phyloP scores from a whole-genome alignment of 2,113 vertebrate genomes.

The Ranitomeya variabilis region DNA sequence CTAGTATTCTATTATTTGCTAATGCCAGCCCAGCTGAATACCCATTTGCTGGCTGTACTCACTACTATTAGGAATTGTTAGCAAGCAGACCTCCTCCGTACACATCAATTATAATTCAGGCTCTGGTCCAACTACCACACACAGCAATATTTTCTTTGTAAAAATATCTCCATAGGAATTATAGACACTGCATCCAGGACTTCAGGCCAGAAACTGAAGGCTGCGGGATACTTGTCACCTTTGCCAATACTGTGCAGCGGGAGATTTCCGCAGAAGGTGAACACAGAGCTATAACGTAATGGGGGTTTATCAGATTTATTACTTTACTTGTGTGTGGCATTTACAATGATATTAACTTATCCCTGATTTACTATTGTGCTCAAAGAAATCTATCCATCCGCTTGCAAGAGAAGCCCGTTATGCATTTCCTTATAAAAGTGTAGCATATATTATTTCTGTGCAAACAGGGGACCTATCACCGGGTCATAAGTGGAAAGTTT shows the following conservation, averaged over 20 bases:
- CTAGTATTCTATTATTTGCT: background rate
- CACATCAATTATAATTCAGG: background rate
- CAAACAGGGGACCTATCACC: background rate
- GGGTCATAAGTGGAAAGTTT: too few relatives aligned
- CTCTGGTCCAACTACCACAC: background rate
- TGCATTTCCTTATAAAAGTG: background rate
- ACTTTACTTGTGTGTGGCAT: background rate
- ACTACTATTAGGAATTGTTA: slow-evolving; percentile 5
- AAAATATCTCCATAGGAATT: background rate
- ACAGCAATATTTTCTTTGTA: background rate
- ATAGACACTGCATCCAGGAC: background rate
- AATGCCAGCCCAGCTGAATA: background rate
- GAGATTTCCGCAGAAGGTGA: background rate
- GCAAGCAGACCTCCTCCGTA: background rate
- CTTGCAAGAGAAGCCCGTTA: background rate
- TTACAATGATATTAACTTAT: background rate
- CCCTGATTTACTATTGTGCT: background rate
- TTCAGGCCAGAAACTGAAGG: background rate
- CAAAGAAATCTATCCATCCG: background rate
- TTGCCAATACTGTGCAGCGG: background rate
- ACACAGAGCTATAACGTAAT: background rate
- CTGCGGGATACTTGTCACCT: background rate
- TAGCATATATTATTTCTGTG: background rate
- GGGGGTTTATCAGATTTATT: background rate
- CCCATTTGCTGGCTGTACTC: background rate